These are phyloP conservation scores for Chloropsis cyanopogon DNA, from an alignment of 2,113 vertebrate genomes.

Conservation along the genomic window DNA sequence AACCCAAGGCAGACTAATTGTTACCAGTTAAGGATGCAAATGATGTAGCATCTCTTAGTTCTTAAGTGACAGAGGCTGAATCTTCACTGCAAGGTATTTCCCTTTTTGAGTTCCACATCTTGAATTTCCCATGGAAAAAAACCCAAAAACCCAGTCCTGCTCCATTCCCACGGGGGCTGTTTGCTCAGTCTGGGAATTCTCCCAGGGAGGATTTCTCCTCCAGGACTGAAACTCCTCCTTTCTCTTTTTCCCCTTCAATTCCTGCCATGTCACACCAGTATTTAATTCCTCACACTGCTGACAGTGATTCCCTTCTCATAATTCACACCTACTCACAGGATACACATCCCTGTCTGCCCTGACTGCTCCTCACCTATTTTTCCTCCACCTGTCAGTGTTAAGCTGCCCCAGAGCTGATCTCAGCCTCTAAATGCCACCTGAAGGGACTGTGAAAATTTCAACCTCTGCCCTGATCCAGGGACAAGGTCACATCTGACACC, in stretches of 20 bases:
- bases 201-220: neutral
- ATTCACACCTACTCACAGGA: neutral
- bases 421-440: neutral
- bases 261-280: neutral
- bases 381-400: neutral
- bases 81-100: neutral
- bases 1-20: neutral
- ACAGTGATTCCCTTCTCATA: neutral
- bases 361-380: neutral
- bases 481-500: neutral
- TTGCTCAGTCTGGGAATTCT: neutral
- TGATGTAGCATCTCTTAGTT: neutral
- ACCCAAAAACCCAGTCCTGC: neutral
- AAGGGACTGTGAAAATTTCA: neutral
- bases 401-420: neutral
- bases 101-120: neutral
- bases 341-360: neutral
- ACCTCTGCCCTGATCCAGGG: neutral
- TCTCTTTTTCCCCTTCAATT: neutral
- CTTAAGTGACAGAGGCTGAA: neutral
- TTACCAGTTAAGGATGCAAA: neutral
- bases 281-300: neutral
- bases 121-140: neutral
- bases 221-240: neutral
- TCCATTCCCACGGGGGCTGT: neutral